Conservation (phyloP, 2,797 vertebrate genomes). For the Pipistrellus pygmaeus region DNA sequence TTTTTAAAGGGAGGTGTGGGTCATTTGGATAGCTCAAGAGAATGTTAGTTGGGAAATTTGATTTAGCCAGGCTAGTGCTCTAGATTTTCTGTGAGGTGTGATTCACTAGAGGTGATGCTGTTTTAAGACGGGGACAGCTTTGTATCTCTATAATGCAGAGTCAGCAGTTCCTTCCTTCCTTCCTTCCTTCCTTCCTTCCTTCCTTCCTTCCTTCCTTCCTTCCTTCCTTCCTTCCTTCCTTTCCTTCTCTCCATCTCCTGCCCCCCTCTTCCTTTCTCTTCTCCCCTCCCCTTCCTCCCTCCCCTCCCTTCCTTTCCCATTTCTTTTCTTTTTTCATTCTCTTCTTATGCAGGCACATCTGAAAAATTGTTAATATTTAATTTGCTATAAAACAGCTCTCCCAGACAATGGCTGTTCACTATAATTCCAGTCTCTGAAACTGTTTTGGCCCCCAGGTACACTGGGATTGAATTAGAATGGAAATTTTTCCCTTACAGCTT, state of each 20-base stretch:
- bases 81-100: slow-evolving; percentile 63
- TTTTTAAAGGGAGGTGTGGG: not conserved
- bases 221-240: not conserved
- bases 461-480: slow-evolving; percentile 50
- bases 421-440: slow-evolving; percentile 55
- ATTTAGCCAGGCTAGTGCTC: slow-evolving; percentile 71
- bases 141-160: not conserved
- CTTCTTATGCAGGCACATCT: slow-evolving; percentile 27
- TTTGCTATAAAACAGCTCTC: slow-evolving; percentile 64
- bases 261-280: not conserved
- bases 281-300: no score
- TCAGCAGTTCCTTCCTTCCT: not conserved
- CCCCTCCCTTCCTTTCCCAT: not conserved
- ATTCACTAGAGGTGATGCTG: slow-evolving; percentile 51
- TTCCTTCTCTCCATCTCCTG: not conserved
- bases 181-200: no score
- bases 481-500: slow-evolving; percentile 62
- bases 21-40: slow-evolving; percentile 64
- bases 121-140: slow-evolving; percentile 40
- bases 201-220: no score
- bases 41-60: slow-evolving; percentile 66
- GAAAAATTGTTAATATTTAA: slow-evolving; percentile 73
- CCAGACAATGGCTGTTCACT: slow-evolving; percentile 51
- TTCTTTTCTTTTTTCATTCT: slow-evolving; percentile 22
- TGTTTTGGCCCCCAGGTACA: slow-evolving; percentile 53